Evolutionary conservation across 2,797 vertebrate genomes (phyloP).

Genomic region (Megalops cyprinoides): DNA sequence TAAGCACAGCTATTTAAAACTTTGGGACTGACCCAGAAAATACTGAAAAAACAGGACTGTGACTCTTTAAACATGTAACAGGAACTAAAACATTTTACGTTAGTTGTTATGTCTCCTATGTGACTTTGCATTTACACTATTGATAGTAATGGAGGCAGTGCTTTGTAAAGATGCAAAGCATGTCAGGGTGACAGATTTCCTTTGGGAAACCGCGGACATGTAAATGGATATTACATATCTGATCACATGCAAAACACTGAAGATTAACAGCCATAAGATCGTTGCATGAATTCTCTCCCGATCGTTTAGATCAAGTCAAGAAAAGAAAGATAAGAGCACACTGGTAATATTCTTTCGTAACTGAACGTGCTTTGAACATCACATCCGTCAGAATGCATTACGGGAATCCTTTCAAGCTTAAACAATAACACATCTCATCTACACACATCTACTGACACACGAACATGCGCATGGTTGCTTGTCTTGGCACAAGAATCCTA

Average conservation of each 20-base stretch:
- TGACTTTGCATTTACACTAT: not conserved
- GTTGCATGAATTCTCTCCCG: not conserved
- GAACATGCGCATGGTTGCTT: not conserved
- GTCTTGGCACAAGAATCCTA: slow-evolving; percentile 1
- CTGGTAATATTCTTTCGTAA: not conserved
- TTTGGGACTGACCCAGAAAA: not conserved
- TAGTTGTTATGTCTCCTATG: not conserved
- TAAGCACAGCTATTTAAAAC: not conserved
- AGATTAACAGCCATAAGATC: not conserved
- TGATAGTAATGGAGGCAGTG: not conserved
- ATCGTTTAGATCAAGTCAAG: not conserved
- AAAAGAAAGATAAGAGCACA: not conserved
- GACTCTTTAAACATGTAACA: not conserved
- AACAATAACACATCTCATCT: slow-evolving; percentile 2
- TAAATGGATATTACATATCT: slow-evolving; percentile 19
- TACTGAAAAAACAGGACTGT: not conserved
- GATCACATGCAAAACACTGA: slow-evolving; percentile 18
- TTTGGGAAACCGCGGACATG: slow-evolving; percentile 19
- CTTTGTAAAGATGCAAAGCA: slow-evolving; percentile 31
- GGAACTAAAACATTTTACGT: not conserved
- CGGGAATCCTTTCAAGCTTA: not conserved
- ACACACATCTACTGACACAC: not conserved
- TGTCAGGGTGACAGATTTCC: slow-evolving; percentile 4
- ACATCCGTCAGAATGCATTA: not conserved
- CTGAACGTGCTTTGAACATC: not conserved